phyloP scores from a whole-genome alignment of 2,888 invertebrate genomes.

The Brassicogethes aeneus region DNA sequence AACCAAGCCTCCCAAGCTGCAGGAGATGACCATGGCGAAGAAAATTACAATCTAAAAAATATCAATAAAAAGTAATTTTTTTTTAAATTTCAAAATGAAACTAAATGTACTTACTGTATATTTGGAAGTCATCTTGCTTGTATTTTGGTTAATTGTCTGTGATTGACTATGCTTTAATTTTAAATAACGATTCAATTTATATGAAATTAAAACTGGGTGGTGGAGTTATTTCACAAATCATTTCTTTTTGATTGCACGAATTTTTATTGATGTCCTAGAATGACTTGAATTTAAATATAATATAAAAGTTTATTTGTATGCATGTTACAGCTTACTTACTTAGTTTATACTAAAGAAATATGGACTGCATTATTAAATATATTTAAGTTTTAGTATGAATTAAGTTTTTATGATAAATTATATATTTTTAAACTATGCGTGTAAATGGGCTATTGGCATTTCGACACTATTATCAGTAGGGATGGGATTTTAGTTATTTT shows the following conservation, averaged over 20 bases:
- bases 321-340: too few relatives aligned
- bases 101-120: slow-evolving; percentile 14
- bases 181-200: slow-evolving; percentile 3
- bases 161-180: slow-evolving; percentile 7
- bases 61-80: slow-evolving; percentile 4
- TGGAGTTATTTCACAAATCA: not conserved
- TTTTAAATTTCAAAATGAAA: slow-evolving; percentile 6
- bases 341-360: too few relatives aligned
- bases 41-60: slow-evolving; percentile 20
- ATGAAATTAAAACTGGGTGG: not conserved
- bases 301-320: too few relatives aligned
- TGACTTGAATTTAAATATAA: not conserved
- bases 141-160: slow-evolving; percentile 5
- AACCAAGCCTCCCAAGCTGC: slow-evolving; percentile 31
- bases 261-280: not conserved
- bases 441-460: too few relatives aligned
- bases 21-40: slow-evolving; percentile 16
- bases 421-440: too few relatives aligned
- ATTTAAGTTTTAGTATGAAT: too few relatives aligned
- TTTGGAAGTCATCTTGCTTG: slow-evolving; percentile 19
- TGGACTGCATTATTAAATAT: too few relatives aligned
- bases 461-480: too few relatives aligned
- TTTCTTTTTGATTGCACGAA: not conserved
- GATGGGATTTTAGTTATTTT: too few relatives aligned
- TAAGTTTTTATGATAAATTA: too few relatives aligned